Evolutionary conservation across 2,888 invertebrate genomes (phyloP), one percentile per base, ranked within the genome.

Genomic region (Amphimallon solstitiale): DNA sequence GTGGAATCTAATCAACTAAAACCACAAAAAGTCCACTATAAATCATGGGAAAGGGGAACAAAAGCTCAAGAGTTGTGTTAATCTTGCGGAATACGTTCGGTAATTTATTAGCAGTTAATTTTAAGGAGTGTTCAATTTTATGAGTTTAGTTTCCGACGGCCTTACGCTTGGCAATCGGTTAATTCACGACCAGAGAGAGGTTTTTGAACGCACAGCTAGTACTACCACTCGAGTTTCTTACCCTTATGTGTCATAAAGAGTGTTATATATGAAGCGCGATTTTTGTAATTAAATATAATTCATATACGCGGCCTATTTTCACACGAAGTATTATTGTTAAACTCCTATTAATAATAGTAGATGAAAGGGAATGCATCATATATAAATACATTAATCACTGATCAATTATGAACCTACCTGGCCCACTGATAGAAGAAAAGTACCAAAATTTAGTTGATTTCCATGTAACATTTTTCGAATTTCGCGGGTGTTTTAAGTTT

Each of bases 61-160:
- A 72, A 70, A 71, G 69, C 70, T 64, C 64, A 71, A 72, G 73
- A 74, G 76, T 75, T 73, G 75, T 76, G 77, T 75, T 78, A 78
- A 77, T 77, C 77, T 72, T 71, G 66, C 67, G 73, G 74, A 73
- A 69, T 72, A 72, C 73, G 72, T 72, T 73, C 67, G 75, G 78
- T 79, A 80, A 81, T 81, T 81, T 81, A 81, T 81, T 78, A 79
- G 75, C 78, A 76, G 79, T 80, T 81, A 81, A 80, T 81, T 81
- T 79, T 78, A 78, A 80, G 80, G 80, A 79, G 80, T 79, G 80
- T 79, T 81, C 80, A 76, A 79, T 78, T 79, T 79, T 79, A 78
- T 77, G 78, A 77, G 75, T 75, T 71, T 72, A 72, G 66, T 67
- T 64, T 60, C 60, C 56, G 61, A 61, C 65, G 56, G 15, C 56